phyloP scores from a whole-genome alignment of 1,140 invertebrate genomes.

The Cydia pomonella region DNA sequence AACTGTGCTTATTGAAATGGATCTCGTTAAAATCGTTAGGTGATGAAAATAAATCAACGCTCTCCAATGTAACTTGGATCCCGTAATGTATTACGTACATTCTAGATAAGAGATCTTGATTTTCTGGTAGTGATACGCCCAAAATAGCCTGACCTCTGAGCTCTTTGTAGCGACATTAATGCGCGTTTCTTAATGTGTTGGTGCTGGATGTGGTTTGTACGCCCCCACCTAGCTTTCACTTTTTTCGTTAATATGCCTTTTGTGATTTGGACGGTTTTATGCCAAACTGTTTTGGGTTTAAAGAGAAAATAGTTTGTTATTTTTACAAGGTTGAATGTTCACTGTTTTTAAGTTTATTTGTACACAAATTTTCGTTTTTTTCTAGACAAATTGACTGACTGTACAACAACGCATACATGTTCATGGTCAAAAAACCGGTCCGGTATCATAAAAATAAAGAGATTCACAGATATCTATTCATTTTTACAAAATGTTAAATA shows the following conservation, averaged over 20 bases:
- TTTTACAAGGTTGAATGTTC: not conserved
- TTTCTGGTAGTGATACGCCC: not conserved
- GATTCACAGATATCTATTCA: too few relatives aligned
- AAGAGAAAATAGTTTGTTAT: not conserved
- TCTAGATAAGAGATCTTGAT: not conserved
- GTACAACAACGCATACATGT: too few relatives aligned
- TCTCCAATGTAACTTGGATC: slow-evolving; percentile 4
- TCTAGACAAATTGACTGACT: too few relatives aligned
- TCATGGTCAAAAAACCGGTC: too few relatives aligned
- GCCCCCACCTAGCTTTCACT: slow-evolving; percentile 59
- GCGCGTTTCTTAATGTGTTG: not conserved
- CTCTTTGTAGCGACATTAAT: not conserved
- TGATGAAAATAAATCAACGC: not conserved
- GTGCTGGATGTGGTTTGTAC: slow-evolving; percentile 40
- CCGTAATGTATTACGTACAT: not conserved
- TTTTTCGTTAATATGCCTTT: slow-evolving; percentile 77
- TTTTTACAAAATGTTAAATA: too few relatives aligned
- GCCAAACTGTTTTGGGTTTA: slow-evolving; percentile 40
- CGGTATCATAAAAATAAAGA: too few relatives aligned
- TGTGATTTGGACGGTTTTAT: slow-evolving; percentile 72
- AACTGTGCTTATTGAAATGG: not conserved
- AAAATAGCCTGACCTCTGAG: slow-evolving; percentile 7
- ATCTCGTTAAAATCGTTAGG: not conserved
- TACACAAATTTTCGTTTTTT: too few relatives aligned
- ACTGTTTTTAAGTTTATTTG: not conserved